These are phyloP conservation scores for Sarcophaga bullata DNA, from an alignment of 1,140 invertebrate genomes.

Conservation along the genomic window DNA sequence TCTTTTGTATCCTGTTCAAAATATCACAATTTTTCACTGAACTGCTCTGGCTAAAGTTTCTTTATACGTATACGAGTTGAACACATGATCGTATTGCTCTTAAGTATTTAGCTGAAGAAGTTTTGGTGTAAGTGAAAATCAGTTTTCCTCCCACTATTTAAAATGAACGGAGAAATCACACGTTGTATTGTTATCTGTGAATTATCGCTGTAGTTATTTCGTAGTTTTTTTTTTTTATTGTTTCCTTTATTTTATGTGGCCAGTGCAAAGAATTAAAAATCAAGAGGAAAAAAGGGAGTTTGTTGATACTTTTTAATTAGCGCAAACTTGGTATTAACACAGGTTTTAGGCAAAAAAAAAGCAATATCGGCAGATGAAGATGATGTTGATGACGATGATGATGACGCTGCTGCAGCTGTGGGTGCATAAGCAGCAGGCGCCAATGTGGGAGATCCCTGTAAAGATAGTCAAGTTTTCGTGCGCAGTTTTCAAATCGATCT, in stretches of 20 bases:
- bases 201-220: not conserved
- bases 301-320: conserved; percentile 39
- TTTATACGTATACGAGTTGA: not conserved
- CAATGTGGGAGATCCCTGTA: conserved; percentile 38
- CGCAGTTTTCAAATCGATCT: conserved; percentile 37
- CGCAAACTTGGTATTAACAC: conserved; percentile 35
- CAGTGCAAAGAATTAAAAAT: not conserved
- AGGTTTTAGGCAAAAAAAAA: conserved; percentile 13
- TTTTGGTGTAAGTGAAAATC: not conserved
- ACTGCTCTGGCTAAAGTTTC: not conserved
- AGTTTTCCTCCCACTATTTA: conserved; percentile 26
- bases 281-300: not conserved
- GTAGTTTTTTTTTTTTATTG: not conserved
- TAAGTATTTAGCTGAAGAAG: not conserved
- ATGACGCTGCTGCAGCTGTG: not conserved
- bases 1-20: not conserved
- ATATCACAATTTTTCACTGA: not conserved
- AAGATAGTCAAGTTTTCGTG: conserved; percentile 35
- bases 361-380: not conserved
- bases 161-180: not conserved
- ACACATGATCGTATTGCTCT: not conserved
- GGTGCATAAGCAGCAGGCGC: conserved; percentile 30
- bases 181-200: conserved; percentile 2
- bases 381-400: not conserved
- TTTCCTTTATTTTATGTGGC: not conserved